phyloP scores from a whole-genome alignment of 2,888 invertebrate species.

The Phalera bucephala region DNA sequence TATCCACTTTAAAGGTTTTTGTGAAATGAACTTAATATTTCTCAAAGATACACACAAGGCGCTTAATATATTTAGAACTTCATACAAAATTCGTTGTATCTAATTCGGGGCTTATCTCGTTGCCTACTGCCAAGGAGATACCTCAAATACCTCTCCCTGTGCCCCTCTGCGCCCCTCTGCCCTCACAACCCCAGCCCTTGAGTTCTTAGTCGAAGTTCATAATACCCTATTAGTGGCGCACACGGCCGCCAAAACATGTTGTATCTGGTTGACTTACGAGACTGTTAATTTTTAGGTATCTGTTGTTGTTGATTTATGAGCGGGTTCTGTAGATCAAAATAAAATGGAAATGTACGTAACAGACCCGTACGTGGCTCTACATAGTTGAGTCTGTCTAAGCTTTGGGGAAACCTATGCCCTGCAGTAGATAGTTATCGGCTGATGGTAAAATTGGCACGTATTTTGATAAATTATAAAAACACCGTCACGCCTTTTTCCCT shows the following conservation, averaged over 20 bases:
- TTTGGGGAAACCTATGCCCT: too few species aligned
- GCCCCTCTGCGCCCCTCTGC: constrained; percentile 25
- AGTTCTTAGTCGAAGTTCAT: constrained; percentile 74
- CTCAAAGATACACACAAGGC: constrained; percentile 54
- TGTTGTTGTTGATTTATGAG: constrained; percentile 7
- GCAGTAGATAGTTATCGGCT: too few species aligned
- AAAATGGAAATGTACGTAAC: too few species aligned
- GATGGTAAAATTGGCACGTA: too few species aligned
- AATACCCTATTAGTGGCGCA: constrained; percentile 77
- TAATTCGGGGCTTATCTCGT: constrained; percentile 77
- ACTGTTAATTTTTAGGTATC: constrained; percentile 24
- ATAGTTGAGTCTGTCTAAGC: too few species aligned
- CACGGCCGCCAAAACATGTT: constrained; percentile 56
- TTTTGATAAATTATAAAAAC: too few species aligned
- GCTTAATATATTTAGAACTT: constrained; percentile 74
- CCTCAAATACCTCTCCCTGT: constrained; percentile 56
- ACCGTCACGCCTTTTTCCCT: too few species aligned
- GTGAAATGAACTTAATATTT: constrained; percentile 66
- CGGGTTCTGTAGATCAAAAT: too few species aligned
- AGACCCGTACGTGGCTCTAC: too few species aligned
- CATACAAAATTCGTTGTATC: constrained; percentile 80
- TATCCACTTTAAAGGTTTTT: constrained; percentile 47
- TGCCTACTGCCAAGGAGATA: constrained; percentile 59
- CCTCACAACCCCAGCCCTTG: constrained; percentile 54
- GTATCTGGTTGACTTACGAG: constrained; percentile 46